These are phyloP conservation scores for Sapayoa aenigma DNA, from an alignment of 2,113 vertebrate species.

Conservation along the genomic window DNA sequence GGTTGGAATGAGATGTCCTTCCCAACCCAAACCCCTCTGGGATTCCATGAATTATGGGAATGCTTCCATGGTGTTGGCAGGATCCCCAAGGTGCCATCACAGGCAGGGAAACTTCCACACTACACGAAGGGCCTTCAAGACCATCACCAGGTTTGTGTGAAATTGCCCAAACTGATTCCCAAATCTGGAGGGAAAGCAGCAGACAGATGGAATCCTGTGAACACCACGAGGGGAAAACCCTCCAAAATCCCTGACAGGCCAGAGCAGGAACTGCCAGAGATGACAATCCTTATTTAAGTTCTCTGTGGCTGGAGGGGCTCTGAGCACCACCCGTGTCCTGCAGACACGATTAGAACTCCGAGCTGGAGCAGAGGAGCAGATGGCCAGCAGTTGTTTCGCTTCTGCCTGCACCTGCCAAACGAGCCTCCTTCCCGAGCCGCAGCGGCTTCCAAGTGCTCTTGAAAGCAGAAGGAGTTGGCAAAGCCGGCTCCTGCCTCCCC, in stretches of 20 bases:
- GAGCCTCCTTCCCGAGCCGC: neutral
- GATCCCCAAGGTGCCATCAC: neutral
- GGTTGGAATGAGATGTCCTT: too few species aligned
- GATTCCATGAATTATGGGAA: neutral
- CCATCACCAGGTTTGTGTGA: neutral
- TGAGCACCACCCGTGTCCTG: neutral
- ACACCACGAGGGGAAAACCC: rapidly evolving
- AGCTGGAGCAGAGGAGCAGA: constrained; percentile 5
- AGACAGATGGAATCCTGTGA: neutral
- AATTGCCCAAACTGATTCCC: rapidly evolving
- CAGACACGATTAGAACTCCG: neutral
- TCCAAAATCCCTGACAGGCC: neutral
- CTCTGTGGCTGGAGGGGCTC: rapidly evolving
- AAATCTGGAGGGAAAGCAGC: neutral
- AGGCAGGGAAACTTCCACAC: neutral
- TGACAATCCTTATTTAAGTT: neutral
- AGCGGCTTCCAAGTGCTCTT: neutral
- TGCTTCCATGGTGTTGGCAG: neutral
- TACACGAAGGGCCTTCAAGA: neutral
- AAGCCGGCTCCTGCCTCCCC: neutral
- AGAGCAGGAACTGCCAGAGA: neutral
- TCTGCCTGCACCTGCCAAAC: constrained; percentile 25
- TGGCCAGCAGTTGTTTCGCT: constrained; percentile 37
- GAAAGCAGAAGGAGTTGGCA: neutral
- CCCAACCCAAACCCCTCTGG: neutral